Conservation (phyloP, 2,797 vertebrate genomes). For the Gallirallus australis region DNA sequence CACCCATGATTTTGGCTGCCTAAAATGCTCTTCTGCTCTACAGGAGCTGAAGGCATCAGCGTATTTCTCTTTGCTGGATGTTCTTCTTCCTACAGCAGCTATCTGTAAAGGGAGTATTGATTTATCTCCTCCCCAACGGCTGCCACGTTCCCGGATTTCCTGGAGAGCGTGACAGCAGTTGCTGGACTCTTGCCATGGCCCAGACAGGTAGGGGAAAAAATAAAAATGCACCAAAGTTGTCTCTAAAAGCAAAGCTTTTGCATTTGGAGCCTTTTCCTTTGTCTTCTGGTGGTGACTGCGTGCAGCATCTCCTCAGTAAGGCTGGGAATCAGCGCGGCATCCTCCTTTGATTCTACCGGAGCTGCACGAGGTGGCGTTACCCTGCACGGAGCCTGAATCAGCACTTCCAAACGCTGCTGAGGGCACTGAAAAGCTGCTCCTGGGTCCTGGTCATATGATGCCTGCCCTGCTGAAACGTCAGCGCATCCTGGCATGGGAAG, state of each 20-base stretch:
- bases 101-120: neutral
- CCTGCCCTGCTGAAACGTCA: neutral
- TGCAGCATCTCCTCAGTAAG: rapidly evolving
- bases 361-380: neutral
- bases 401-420: neutral
- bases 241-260: neutral
- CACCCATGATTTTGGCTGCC: neutral
- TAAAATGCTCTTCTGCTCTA: neutral
- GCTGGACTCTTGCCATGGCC: neutral
- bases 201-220: neutral
- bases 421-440: neutral
- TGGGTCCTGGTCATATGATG: neutral
- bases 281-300: neutral
- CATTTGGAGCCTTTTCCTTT: neutral
- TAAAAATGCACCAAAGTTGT: neutral
- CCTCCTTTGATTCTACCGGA: neutral
- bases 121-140: neutral
- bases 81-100: neutral
- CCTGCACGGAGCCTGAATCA: neutral
- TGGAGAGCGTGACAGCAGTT: neutral
- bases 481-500: rapidly evolving
- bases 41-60: neutral
- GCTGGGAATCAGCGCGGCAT: neutral
- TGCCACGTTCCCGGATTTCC: neutral
- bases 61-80: neutral